Evolutionary conservation across 2,888 invertebrate species (phyloP).

Genomic region (Perithous albicinctus): DNA sequence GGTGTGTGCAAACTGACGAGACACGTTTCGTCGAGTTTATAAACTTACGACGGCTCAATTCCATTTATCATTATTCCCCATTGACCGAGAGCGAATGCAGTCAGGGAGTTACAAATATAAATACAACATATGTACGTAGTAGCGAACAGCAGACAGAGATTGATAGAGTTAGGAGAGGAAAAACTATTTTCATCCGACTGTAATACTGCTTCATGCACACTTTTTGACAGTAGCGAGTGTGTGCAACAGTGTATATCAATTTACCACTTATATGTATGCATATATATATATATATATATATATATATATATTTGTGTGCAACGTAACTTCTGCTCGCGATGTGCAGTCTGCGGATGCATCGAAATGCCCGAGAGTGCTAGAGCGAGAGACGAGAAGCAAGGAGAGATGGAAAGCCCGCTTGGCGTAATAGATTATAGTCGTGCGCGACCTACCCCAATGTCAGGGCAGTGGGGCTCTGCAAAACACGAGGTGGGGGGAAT

Average conservation of each 20-base stretch:
- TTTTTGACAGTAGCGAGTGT: neutral
- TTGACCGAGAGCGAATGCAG: conserved; percentile 18
- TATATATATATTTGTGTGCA: too few relatives aligned
- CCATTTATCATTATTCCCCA: conserved; percentile 42
- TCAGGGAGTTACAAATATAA: neutral
- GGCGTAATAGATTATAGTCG: conserved; percentile 26
- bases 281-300: too few relatives aligned
- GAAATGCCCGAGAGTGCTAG: conserved; percentile 31
- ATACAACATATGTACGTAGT: neutral
- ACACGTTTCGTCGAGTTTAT: conserved; percentile 12
- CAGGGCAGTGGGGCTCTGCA: conserved; percentile 37
- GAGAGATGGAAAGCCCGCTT: conserved; percentile 4
- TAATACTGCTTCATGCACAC: neutral
- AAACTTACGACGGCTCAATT: conserved; percentile 26
- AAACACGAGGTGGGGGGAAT: conserved; percentile 35
- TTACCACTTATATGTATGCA: conserved; percentile 35
- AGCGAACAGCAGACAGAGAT: neutral
- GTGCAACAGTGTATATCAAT: conserved; percentile 31
- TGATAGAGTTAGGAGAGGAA: conserved; percentile 13
- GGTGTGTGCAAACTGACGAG: neutral
- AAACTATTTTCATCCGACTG: conserved; percentile 15
- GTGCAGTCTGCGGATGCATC: conserved; percentile 47
- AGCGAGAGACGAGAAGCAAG: neutral
- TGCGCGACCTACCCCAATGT: conserved; percentile 68
- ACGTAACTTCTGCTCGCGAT: neutral